phyloP scores from a whole-genome alignment of 2,888 invertebrate genomes.

The Peribatodes rhomboidaria region DNA sequence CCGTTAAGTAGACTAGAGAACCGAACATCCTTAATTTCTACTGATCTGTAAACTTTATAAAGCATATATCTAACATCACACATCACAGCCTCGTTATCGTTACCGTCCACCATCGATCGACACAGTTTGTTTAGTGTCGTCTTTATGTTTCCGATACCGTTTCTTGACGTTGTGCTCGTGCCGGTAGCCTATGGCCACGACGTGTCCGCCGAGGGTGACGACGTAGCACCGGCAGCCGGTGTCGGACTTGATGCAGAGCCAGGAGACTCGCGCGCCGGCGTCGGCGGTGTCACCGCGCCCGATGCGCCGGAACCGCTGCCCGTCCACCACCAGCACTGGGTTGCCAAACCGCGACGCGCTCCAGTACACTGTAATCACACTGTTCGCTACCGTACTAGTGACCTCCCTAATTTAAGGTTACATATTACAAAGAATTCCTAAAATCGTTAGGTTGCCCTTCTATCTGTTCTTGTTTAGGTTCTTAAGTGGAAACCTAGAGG shows the following conservation, averaged over 20 bases:
- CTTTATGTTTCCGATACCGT: slow-evolving; percentile 14
- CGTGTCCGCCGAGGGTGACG: slow-evolving; percentile 58
- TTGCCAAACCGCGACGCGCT: slow-evolving; percentile 71
- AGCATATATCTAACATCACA: neutral
- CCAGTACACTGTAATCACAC: slow-evolving; percentile 73
- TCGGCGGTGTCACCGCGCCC: slow-evolving; percentile 2
- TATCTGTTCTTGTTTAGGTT: neutral
- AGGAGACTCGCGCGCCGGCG: slow-evolving; percentile 51
- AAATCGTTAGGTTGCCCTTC: neutral
- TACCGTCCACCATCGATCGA: neutral
- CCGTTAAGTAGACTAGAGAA: neutral
- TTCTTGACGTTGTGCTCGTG: slow-evolving; percentile 62
- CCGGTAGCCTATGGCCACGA: slow-evolving; percentile 58
- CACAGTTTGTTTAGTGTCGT: neutral
- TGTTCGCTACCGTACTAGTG: slow-evolving; percentile 30
- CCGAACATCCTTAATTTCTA: neutral
- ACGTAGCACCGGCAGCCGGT: slow-evolving; percentile 71
- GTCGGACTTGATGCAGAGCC: slow-evolving; percentile 80
- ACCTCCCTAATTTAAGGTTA: neutral
- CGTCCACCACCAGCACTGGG: slow-evolving; percentile 70
- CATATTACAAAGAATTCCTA: neutral
- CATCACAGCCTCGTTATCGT: slow-evolving; percentile 4
- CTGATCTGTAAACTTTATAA: neutral
- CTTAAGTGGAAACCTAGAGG: neutral
- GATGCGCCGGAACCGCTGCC: slow-evolving; percentile 65